A percentile compares a stretch with the other conserved stretches of the same genome.
These are phyloP conservation scores for Lasioglossum figueresi DNA, from an alignment of 2,888 invertebrate genomes.

Conservation along the genomic window DNA sequence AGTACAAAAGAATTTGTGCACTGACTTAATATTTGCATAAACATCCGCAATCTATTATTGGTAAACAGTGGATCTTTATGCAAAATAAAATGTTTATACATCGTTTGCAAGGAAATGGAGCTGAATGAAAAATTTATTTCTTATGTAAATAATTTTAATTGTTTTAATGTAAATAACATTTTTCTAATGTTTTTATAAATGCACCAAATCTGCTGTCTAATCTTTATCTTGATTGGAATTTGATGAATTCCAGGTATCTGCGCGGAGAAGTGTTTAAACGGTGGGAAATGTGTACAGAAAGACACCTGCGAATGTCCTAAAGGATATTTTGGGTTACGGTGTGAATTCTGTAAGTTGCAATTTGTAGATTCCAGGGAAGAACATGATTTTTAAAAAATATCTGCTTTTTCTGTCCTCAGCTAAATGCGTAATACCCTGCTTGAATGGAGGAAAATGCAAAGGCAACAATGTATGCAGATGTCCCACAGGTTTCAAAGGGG, in stretches of 20 bases:
- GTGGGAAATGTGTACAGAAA: constrained; percentile 97
- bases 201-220: neutral
- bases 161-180: too few relatives aligned
- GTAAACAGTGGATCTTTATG: neutral
- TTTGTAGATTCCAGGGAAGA: neutral
- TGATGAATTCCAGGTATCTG: constrained; percentile 90
- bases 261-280: constrained; percentile 95
- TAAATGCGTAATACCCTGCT: constrained; percentile 95
- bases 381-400: neutral
- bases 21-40: neutral
- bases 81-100: neutral
- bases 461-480: constrained; percentile 96
- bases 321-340: constrained; percentile 95
- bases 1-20: too few relatives aligned
- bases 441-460: constrained; percentile 95
- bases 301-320: constrained; percentile 96
- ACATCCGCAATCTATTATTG: neutral
- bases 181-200: neutral
- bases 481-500: constrained; percentile 92
- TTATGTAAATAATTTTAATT: neutral
- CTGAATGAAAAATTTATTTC: neutral
- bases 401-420: constrained; percentile 84
- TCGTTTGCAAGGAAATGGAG: neutral
- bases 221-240: neutral
- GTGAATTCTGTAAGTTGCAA: constrained; percentile 93